These are phyloP conservation scores for Neotoma lepida DNA, from an alignment of 2,113 vertebrate species.

Conservation along the genomic window DNA sequence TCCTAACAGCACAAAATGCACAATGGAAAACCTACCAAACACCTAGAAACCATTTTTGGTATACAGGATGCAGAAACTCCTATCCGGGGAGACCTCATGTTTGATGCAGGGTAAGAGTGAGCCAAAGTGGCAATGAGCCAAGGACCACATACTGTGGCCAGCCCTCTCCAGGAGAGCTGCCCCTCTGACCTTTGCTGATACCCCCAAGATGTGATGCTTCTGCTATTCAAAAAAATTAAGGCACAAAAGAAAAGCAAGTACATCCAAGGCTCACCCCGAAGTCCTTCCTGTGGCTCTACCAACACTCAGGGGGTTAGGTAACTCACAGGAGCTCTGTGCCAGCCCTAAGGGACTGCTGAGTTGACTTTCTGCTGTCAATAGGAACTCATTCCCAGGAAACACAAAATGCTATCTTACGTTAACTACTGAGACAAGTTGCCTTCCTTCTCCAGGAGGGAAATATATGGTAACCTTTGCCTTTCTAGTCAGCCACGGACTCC, in stretches of 20 bases:
- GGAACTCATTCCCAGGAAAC: neutral
- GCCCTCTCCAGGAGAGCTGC: neutral
- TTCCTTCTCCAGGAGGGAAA: neutral
- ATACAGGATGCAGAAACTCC: neutral
- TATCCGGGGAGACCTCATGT: neutral
- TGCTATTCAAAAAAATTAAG: constrained; percentile 66
- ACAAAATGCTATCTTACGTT: neutral
- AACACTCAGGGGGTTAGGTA: neutral
- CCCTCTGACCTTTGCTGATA: neutral
- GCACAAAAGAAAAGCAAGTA: constrained; percentile 73
- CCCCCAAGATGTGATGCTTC: constrained; percentile 8
- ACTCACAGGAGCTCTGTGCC: neutral
- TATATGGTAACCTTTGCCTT: neutral
- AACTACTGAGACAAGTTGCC: constrained; percentile 4
- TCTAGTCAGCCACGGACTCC: neutral
- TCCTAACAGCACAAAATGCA: neutral
- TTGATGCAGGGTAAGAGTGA: neutral
- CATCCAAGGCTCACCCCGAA: constrained; percentile 3
- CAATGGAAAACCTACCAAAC: neutral
- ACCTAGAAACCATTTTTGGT: constrained; percentile 1
- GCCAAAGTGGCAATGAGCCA: neutral
- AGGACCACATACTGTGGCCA: too few relatives aligned
- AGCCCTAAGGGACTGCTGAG: neutral
- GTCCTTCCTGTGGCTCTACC: neutral
- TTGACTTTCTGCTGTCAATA: neutral